phyloP scores from a whole-genome alignment of 2,888 invertebrate genomes.

The Tethea ocularis region DNA sequence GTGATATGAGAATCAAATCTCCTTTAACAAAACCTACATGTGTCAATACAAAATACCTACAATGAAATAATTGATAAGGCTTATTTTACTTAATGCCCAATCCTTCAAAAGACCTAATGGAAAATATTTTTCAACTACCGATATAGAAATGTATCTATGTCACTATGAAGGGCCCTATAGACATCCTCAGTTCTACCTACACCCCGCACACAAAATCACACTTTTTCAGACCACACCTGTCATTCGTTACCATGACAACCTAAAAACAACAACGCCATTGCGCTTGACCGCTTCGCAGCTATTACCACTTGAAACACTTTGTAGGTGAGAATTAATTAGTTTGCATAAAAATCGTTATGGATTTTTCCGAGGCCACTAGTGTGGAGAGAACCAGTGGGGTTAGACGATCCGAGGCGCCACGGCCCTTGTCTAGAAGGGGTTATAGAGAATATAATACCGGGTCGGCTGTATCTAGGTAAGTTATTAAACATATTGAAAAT shows the following conservation, averaged over 20 bases:
- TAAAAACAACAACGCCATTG: constrained; percentile 60
- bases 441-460: constrained; percentile 68
- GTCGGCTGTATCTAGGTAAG: constrained; percentile 65
- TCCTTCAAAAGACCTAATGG: no score
- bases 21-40: no score
- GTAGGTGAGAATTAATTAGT: constrained; percentile 45
- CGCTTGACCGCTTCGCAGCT: constrained; percentile 51
- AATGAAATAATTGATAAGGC: no score
- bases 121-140: no score
- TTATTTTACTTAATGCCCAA: no score
- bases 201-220: neutral
- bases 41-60: no score
- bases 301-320: constrained; percentile 43
- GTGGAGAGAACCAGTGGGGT: constrained; percentile 49
- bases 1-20: no score
- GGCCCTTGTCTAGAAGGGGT: constrained; percentile 73
- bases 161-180: no score
- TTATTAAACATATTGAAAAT: constrained; percentile 1
- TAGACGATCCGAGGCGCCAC: constrained; percentile 55
- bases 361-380: constrained; percentile 69
- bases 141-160: no score
- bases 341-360: constrained; percentile 57
- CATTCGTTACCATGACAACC: constrained; percentile 62
- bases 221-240: neutral
- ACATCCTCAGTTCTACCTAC: neutral